A percentile compares a stretch with the other conserved stretches of the same genome.
These are phyloP conservation scores for Gymnogyps californianus DNA, from an alignment of 2,113 vertebrate genomes.

Conservation along the genomic window DNA sequence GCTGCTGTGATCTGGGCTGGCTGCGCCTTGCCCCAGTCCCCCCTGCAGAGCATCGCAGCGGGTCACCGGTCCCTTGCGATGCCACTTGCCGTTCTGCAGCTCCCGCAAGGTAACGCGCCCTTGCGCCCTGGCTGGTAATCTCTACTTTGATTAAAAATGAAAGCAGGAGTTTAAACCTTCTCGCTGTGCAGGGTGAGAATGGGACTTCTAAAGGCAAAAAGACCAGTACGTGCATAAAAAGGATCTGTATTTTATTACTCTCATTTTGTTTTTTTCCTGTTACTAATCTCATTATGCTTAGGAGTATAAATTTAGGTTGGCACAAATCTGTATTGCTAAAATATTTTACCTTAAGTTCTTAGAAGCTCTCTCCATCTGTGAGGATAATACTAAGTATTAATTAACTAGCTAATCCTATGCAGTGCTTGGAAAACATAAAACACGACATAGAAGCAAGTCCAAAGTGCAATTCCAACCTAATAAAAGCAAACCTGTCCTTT, in stretches of 20 bases:
- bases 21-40: not conserved
- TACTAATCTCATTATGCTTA: conserved; percentile 55
- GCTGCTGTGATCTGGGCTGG: not conserved
- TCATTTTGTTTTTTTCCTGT: not conserved
- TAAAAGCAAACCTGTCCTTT: not conserved
- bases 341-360: conserved; percentile 58
- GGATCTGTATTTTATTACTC: conserved; percentile 4
- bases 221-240: not conserved
- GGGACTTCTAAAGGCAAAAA: not conserved
- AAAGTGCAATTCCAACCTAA: not conserved
- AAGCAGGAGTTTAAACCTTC: not conserved
- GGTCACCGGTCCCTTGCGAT: not conserved
- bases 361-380: conserved; percentile 43
- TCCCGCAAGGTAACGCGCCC: not conserved
- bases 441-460: not conserved
- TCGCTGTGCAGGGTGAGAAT: not conserved
- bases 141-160: not conserved
- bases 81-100: not conserved
- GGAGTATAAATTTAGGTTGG: conserved; percentile 54
- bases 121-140: not conserved
- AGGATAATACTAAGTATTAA: conserved; percentile 57
- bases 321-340: conserved; percentile 52
- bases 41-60: fast-evolving
- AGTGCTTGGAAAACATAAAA: conserved; percentile 34
- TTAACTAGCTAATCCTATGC: conserved; percentile 52